Evolutionary conservation across 2,888 invertebrate species (phyloP).

Genomic region (Aelia acuminata): DNA sequence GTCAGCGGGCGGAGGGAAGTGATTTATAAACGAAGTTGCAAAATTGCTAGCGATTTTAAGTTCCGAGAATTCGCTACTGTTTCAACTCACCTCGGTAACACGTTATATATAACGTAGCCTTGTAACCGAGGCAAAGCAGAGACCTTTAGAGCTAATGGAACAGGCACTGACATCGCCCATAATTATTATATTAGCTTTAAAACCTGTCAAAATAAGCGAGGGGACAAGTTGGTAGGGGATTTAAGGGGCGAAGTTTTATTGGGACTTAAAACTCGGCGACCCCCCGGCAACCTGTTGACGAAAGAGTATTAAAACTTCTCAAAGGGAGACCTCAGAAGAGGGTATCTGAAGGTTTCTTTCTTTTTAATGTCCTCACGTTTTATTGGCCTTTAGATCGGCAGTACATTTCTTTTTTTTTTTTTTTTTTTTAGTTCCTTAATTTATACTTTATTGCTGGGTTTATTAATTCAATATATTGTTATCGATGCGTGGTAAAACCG

Average conservation of each 20-base stretch:
- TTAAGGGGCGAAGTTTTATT: constrained; percentile 31
- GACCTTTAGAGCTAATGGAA: not conserved
- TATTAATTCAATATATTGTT: not conserved
- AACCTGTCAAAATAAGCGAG: constrained; percentile 34
- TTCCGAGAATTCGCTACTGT: too few species aligned
- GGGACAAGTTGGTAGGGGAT: constrained; percentile 36
- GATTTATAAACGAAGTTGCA: too few species aligned
- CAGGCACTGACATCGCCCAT: constrained; percentile 19
- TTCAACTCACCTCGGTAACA: too few species aligned
- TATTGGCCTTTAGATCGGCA: not conserved
- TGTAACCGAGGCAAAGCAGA: not conserved
- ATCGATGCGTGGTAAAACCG: not conserved
- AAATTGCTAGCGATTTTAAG: too few species aligned
- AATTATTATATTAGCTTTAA: constrained; percentile 39
- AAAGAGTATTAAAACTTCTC: constrained; percentile 48
- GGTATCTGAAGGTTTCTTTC: constrained; percentile 26
- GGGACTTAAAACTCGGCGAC: not conserved
- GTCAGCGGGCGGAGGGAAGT: too few species aligned
- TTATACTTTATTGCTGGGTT: constrained; percentile 4
- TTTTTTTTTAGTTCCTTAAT: not conserved
- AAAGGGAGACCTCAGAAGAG: not conserved
- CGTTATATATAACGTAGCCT: too few species aligned
- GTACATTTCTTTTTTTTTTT: constrained; percentile 14
- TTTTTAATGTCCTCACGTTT: constrained; percentile 11
- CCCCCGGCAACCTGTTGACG: constrained; percentile 40